Percentiles rank a stretch among this genome's conserved stretches.
phyloP scores from a whole-genome alignment of 2,888 invertebrate species.

The Drosophila macrothrix region DNA sequence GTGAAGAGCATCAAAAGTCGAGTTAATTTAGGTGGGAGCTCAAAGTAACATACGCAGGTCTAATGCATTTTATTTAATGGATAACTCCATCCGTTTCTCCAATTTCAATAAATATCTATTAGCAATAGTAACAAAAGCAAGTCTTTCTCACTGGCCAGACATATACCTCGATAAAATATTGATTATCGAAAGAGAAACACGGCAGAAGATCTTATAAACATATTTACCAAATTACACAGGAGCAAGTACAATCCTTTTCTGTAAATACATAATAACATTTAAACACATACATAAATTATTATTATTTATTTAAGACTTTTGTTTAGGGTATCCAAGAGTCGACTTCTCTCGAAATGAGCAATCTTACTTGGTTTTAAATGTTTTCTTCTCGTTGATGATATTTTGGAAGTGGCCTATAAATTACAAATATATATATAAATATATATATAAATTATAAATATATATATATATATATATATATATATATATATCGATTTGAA shows the following conservation, averaged over 20 bases:
- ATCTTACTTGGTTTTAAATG: not conserved
- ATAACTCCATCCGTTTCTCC: not conserved
- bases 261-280: not conserved
- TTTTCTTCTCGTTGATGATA: not conserved
- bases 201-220: not conserved
- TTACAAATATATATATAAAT: not conserved
- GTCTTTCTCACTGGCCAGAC: not conserved
- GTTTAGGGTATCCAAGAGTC: not conserved
- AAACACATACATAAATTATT: not conserved
- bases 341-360: not conserved
- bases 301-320: not conserved
- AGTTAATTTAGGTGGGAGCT: not conserved
- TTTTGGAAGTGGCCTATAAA: not conserved
- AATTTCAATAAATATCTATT: not conserved
- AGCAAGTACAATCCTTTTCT: not conserved
- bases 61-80: not conserved
- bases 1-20: not conserved
- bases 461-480: too few species aligned
- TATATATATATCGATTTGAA: too few species aligned
- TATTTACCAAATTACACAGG: not conserved
- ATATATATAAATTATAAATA: too few species aligned
- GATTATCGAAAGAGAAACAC: not conserved
- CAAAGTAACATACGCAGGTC: not conserved
- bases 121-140: not conserved
- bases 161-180: not conserved